Conservation (phyloP, 2,888 invertebrate genomes). For the Lithosia quadra region DNA sequence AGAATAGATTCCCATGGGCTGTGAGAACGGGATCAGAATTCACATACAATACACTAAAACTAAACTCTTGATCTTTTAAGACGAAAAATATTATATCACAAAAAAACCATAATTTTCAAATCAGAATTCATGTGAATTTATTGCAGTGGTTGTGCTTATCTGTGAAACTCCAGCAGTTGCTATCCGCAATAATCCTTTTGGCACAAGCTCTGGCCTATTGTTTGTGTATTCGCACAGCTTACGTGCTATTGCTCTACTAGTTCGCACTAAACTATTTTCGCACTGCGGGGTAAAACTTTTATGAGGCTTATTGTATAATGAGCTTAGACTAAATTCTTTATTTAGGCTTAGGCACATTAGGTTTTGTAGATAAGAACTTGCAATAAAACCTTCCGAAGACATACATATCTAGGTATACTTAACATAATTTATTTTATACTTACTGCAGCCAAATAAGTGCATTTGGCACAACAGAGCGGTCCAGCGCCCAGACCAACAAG, state of each 20-base stretch:
- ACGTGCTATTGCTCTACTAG: conserved; percentile 1
- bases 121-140: background rate
- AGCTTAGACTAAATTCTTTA: conserved; percentile 3
- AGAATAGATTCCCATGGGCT: too few species aligned
- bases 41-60: too few species aligned
- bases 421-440: too few species aligned
- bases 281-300: conserved; percentile 2
- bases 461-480: too few species aligned
- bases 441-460: too few species aligned
- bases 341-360: too few species aligned
- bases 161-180: conserved; percentile 11
- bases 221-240: conserved; percentile 12
- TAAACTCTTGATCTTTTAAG: too few species aligned
- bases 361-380: too few species aligned
- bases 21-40: too few species aligned
- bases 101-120: background rate
- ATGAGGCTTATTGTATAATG: conserved; percentile 7
- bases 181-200: conserved; percentile 11
- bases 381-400: background rate
- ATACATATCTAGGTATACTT: too few species aligned
- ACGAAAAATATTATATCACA: too few species aligned
- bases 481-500: too few species aligned
- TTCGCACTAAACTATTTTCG: conserved; percentile 1
- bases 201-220: conserved; percentile 11
- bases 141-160: conserved; percentile 5